Percentiles rank a stretch among this genome's conserved stretches.
Conservation (phyloP, 1,140 invertebrate genomes). For the Micrasema longulum region DNA sequence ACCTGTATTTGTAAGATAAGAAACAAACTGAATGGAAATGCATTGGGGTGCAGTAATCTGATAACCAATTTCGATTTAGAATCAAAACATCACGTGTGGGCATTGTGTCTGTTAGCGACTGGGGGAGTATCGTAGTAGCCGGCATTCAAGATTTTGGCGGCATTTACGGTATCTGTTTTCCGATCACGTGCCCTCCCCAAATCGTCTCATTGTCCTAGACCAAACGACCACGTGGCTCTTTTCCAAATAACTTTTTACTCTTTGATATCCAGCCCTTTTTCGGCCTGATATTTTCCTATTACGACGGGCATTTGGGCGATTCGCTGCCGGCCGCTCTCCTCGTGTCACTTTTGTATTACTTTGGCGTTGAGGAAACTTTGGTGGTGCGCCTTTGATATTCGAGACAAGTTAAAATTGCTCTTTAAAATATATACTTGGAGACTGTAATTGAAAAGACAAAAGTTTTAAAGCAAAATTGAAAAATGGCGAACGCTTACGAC, state of each 20-base stretch:
- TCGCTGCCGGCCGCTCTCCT: conserved; percentile 20
- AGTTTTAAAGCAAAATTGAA: conserved; percentile 21
- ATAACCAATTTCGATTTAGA: conserved; percentile 45
- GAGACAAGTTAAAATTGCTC: conserved; percentile 51
- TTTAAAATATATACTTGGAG: conserved; percentile 38
- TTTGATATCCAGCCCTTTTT: conserved; percentile 52
- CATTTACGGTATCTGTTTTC: conserved; percentile 51
- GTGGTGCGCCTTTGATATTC: conserved; percentile 45
- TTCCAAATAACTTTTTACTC: conserved; percentile 56
- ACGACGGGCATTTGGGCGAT: conserved; percentile 49
- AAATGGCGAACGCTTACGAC: neutral
- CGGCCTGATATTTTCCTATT: conserved; percentile 51
- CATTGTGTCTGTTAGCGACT: conserved; percentile 7
- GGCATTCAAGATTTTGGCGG: conserved; percentile 46
- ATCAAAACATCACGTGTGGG: conserved; percentile 49
- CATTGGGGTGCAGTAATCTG: conserved; percentile 11
- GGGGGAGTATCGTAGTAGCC: neutral
- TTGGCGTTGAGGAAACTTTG: conserved; percentile 50
- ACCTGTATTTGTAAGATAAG: too few species aligned
- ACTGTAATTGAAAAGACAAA: conserved; percentile 29
- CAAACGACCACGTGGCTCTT: conserved; percentile 52
- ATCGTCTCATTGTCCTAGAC: conserved; percentile 55
- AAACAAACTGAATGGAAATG: neutral
- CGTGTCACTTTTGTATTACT: conserved; percentile 54
- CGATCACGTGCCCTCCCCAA: conserved; percentile 52